A percentile compares a stretch with the other conserved stretches of the same genome.
phyloP scores from a whole-genome alignment of 2,888 invertebrate species.

The Tetranychus truncatus region DNA sequence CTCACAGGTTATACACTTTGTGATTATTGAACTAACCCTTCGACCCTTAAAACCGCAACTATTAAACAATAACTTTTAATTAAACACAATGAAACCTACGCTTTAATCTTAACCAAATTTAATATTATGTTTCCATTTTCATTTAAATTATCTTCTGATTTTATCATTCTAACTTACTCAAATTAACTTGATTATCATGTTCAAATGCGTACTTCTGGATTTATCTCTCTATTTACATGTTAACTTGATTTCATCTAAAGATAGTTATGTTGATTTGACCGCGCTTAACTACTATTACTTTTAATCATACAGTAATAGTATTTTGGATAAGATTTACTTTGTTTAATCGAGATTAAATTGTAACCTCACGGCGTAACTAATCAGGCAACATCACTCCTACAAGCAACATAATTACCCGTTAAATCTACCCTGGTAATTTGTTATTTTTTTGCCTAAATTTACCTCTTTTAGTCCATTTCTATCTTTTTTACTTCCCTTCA shows the following conservation, averaged over 20 bases:
- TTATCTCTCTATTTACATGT: not conserved
- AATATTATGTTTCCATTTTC: not conserved
- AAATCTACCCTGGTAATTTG: no score
- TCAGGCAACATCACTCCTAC: not conserved
- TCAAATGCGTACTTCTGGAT: not conserved
- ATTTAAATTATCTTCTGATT: not conserved
- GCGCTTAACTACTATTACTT: no score
- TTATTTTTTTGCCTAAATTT: no score
- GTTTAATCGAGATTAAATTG: not conserved
- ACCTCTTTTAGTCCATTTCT: no score
- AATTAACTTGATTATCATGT: not conserved
- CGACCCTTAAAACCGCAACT: not conserved
- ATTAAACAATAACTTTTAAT: not conserved
- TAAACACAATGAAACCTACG: not conserved
- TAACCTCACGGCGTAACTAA: not conserved
- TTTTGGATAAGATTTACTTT: not conserved
- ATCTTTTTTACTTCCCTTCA: no score
- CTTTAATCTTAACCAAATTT: not conserved
- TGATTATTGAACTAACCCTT: not conserved
- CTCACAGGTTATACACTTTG: not conserved
- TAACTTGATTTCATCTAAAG: not conserved
- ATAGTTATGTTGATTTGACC: no score
- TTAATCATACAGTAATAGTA: no score
- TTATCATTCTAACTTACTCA: not conserved
- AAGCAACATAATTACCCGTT: not conserved